Base-by-base conservation (phyloP, 2,113 vertebrate genomes). In the Psittacula cyanocephala region DNA sequence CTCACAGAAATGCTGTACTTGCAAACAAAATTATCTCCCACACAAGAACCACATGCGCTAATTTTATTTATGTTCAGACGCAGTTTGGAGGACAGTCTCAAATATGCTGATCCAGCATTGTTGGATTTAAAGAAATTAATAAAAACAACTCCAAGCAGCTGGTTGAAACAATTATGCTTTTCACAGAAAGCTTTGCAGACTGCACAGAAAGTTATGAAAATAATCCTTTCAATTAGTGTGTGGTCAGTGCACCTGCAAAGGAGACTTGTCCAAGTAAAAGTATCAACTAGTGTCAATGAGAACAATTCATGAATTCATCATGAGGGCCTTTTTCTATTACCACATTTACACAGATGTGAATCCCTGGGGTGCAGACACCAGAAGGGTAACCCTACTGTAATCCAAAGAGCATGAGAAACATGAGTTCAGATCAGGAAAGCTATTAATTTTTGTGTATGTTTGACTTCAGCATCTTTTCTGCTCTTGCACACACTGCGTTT, bases 211-310 rank as follows among this genome's bases (percentile, higher is more conserved):
- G 98, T 98, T 98, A 98, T 98, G 98, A 98, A 98, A 98, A 98
- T 98, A 98, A 98, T 98, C 98, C 97, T 98, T 98, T 97, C 97
- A 98, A 98, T 98, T 98, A 98, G 98, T 98, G 98, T 98, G 98
- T 98, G 98, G 98, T 97, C 98, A 97, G 97, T 97, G 98, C 98
- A 98, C 98, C 98, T 98, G 98, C 97, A 98, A 97, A 95, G 96
- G 95, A 97, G 97, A 97, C 89, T 96, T 98, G 95, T 98, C 98
- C 98, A 98, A 98, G 97, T 95, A 97, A 98, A 97, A 96, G 95
- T 95, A 97, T 97, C 97, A 81, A 52, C 91, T 92, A 96, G 97
- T 97, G 96, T 97, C 96, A 96, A 92, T 87, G 96, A 98, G 98
- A 98, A 98, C 98, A 98, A 98, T 98, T 96, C 96, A 90, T 96